Conservation (phyloP, 1,140 invertebrate species). For the Diuraphis noxia region DNA sequence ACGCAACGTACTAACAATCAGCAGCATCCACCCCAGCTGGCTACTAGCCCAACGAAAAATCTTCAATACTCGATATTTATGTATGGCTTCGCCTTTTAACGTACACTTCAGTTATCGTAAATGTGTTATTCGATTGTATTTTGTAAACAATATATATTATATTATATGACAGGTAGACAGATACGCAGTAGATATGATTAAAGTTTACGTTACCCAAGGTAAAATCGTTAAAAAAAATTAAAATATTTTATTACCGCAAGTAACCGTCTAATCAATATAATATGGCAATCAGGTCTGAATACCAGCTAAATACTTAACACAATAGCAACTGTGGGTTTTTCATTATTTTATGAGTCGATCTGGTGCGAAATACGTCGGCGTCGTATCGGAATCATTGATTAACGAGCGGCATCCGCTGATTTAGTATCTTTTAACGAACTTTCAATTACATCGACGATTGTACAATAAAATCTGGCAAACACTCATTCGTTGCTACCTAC, state of each 20-base stretch:
- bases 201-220: not conserved
- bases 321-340: not conserved
- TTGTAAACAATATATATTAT: not conserved
- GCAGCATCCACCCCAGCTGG: not conserved
- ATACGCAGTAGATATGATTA: not conserved
- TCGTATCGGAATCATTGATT: not conserved
- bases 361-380: not conserved
- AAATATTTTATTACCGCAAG: not conserved
- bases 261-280: not conserved
- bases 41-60: constrained; percentile 24
- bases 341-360: not conserved
- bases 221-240: not conserved
- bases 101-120: not conserved
- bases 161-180: not conserved
- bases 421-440: not conserved
- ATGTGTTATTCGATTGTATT: not conserved
- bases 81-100: not conserved
- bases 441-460: not conserved
- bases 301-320: not conserved
- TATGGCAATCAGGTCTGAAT: not conserved
- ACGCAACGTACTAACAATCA: not conserved
- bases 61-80: not conserved
- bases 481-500: not conserved
- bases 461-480: constrained; percentile 18
- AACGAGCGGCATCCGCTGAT: not conserved